A percentile compares a stretch with the other conserved stretches of the same genome.
Evolutionary conservation across 2,888 invertebrate species (phyloP).

Genomic region (Tanytarsus gracilentus): DNA sequence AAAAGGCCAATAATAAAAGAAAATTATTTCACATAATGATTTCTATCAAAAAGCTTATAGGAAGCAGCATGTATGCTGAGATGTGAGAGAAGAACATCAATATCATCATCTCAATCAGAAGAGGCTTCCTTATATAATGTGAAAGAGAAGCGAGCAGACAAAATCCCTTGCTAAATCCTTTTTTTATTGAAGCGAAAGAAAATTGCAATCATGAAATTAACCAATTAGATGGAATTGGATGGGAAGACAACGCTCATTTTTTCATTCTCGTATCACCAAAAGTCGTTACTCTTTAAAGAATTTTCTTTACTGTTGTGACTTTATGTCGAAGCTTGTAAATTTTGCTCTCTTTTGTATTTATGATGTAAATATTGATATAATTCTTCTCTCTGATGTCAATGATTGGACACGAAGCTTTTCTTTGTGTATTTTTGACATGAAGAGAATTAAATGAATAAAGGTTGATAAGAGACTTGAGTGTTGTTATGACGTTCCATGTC

Average conservation of each 20-base stretch:
- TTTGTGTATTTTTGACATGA: too few species aligned
- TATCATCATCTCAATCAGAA: background rate
- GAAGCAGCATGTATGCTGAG: background rate
- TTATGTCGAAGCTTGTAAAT: too few species aligned
- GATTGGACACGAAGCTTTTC: too few species aligned
- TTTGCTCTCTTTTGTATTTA: too few species aligned
- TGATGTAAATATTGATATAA: too few species aligned
- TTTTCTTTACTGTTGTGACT: too few species aligned
- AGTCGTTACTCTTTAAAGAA: background rate
- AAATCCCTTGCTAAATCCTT: slow-evolving; percentile 10
- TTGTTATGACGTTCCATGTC: too few species aligned
- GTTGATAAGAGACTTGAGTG: too few species aligned
- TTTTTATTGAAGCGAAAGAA: slow-evolving; percentile 10
- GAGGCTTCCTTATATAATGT: background rate
- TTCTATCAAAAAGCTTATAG: slow-evolving; percentile 1
- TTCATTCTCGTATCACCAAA: background rate
- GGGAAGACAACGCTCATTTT: background rate
- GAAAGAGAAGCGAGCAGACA: background rate
- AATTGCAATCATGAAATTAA: slow-evolving; percentile 12
- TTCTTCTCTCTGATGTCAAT: too few species aligned
- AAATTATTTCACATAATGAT: slow-evolving; percentile 15
- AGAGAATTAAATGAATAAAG: too few species aligned
- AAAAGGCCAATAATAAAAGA: slow-evolving; percentile 2
- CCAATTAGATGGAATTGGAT: background rate
- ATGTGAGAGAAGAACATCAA: background rate